A percentile compares a stretch with the other conserved stretches of the same genome.
Evolutionary conservation across 2,113 vertebrate genomes (phyloP).

Genomic region (Gavialis gangeticus): DNA sequence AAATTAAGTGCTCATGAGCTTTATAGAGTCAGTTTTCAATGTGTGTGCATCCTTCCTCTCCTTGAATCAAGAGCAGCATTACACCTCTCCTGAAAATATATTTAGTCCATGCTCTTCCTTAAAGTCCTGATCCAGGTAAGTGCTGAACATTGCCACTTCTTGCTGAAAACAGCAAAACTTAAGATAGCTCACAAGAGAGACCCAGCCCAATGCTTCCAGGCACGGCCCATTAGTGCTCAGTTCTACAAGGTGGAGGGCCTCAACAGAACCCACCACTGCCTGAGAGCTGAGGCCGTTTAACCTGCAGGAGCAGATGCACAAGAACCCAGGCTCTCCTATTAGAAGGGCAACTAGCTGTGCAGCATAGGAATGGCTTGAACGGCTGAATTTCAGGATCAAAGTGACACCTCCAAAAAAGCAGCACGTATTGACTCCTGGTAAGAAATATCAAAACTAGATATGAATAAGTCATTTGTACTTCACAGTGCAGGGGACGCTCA

Average conservation of each 20-base stretch:
- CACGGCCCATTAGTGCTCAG: neutral
- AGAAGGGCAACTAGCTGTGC: neutral
- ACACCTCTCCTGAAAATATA: neutral
- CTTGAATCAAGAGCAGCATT: neutral
- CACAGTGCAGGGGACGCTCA: no score
- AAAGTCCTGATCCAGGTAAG: neutral
- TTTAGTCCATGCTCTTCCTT: neutral
- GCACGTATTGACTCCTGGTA: no score
- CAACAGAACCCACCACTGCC: no score
- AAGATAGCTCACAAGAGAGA: neutral
- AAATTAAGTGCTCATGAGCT: slow-evolving; percentile 1
- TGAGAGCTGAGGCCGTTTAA: no score
- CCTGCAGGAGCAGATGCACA: no score
- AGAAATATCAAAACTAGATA: no score
- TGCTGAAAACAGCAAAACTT: neutral
- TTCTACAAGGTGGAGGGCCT: neutral
- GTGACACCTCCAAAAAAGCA: neutral
- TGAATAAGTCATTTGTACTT: no score
- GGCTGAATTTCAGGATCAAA: neutral
- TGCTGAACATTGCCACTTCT: neutral
- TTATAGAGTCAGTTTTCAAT: neutral
- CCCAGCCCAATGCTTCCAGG: neutral
- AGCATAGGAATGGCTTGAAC: neutral
- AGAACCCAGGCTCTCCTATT: no score
- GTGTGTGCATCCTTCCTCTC: neutral